Base-by-base conservation (phyloP, 2,888 invertebrate species). In the Tenthredo amoena region DNA sequence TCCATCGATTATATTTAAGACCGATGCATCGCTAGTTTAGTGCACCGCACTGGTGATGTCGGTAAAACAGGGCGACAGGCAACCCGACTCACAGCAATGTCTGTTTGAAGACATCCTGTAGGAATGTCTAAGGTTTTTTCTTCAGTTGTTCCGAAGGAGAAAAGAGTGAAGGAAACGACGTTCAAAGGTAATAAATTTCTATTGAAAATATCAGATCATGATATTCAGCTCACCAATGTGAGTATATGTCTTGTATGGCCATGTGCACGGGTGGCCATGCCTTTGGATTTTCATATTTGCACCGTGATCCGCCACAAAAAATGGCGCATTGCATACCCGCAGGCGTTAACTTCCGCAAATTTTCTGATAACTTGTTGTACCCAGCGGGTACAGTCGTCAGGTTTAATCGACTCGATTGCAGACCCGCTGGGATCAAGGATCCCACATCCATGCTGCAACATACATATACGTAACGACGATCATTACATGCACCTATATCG, bases 251-350 rank as follows among this genome's bases (percentile, higher is more conserved):
- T 88, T 96, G 96, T 87, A 98, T 95, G 0, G 97, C 98, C 94
- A 96, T 94, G 93, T 96, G 94, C 83, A 95, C 93, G 72, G 94
- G 93, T 87, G 95, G 93, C 95, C 95, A 96, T 85, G 95, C 95
- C 85, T 95, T 95, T 0, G 96, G 95, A 88, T 94, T 95, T 92
- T 97, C 97, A 93, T 98, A 98, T 92, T 96, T 97, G 94, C 98
- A 98, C 86, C 96, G 95, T 58, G 95, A 94, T 0, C 98, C 98
- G 0, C 98, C 97, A 93, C 98, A 98, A 94, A 98, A 98, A 89
- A 98, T 95, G 58, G 96, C 96, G 91, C 98, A 98, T 91, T 97
- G 96, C 85, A 97, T 94, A 10, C 96, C 96, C 1, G 96, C 95
- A 0, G 97, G 97, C 0, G 97, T 95, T 87, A 94, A 94, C 82